These are phyloP conservation scores for Sinosuthora webbiana DNA, from an alignment of 2,113 vertebrate genomes.

Conservation along the genomic window DNA sequence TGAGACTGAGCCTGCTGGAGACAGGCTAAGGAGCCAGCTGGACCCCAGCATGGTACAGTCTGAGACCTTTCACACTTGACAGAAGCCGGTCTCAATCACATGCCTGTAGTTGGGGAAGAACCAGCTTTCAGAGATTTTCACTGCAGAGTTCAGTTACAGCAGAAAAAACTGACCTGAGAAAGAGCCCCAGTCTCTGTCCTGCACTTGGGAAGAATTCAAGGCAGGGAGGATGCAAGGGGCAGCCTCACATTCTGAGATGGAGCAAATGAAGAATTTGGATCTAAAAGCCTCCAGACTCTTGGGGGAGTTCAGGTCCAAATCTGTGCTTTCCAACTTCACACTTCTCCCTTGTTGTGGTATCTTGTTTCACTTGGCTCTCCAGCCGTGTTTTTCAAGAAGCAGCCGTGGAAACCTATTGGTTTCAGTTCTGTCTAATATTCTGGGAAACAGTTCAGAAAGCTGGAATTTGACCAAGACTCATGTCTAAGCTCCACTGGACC, in stretches of 20 bases:
- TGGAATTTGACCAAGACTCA: not conserved
- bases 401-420: not conserved
- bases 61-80: not conserved
- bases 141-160: not conserved
- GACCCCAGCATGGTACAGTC: not conserved
- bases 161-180: not conserved
- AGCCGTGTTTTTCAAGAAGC: not conserved
- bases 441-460: not conserved
- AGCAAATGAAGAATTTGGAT: not conserved
- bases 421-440: not conserved
- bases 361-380: not conserved
- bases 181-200: not conserved
- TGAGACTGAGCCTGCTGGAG: not conserved
- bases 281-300: not conserved
- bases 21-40: not conserved
- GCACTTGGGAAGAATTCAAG: not conserved
- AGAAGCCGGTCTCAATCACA: not conserved
- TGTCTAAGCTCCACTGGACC: not conserved
- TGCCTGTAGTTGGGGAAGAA: not conserved
- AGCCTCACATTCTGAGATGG: not conserved
- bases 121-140: not conserved
- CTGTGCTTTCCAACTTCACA: not conserved
- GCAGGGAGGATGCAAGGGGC: not conserved
- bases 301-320: not conserved
- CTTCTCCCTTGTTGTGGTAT: not conserved